Percentiles rank a stretch among this genome's conserved stretches.
phyloP scores from a whole-genome alignment of 2,113 vertebrate genomes.

The Chunga burmeisteri region DNA sequence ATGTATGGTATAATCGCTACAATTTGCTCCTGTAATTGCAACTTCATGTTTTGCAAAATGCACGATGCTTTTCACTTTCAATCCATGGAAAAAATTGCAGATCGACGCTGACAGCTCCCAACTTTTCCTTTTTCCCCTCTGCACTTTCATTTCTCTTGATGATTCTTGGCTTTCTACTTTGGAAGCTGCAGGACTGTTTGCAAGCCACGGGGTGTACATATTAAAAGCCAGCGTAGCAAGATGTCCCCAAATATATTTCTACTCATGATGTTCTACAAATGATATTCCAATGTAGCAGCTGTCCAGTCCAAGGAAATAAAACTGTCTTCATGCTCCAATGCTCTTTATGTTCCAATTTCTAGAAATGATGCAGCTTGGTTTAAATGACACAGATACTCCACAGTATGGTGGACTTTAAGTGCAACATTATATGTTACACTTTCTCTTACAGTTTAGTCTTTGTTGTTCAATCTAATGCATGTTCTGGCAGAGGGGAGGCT shows the following conservation, averaged over 20 bases:
- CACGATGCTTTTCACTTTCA: slow-evolving; percentile 14
- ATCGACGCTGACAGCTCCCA: slow-evolving; percentile 46
- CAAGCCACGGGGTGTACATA: slow-evolving; percentile 4
- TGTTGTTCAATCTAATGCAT: background rate
- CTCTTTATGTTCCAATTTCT: background rate
- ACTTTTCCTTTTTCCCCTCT: background rate
- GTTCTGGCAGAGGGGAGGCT: background rate
- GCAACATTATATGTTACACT: background rate
- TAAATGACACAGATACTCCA: background rate
- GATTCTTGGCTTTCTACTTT: slow-evolving; percentile 31
- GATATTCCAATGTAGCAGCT: slow-evolving; percentile 11
- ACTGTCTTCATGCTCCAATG: slow-evolving; percentile 22
- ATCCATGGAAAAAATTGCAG: background rate
- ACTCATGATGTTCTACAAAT: slow-evolving; percentile 1
- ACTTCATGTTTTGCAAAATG: slow-evolving; percentile 14
- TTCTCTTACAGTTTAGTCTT: background rate
- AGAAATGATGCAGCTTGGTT: background rate
- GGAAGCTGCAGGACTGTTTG: slow-evolving; percentile 45
- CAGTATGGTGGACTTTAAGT: background rate
- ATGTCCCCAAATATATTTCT: slow-evolving; percentile 32
- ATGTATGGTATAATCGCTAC: background rate
- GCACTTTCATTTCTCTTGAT: slow-evolving; percentile 38
- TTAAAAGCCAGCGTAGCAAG: background rate
- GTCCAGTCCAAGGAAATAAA: slow-evolving; percentile 22
- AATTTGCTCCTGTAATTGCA: slow-evolving; percentile 39